Conservation (phyloP, 2,113 vertebrate species). For the Axis porcinus region DNA sequence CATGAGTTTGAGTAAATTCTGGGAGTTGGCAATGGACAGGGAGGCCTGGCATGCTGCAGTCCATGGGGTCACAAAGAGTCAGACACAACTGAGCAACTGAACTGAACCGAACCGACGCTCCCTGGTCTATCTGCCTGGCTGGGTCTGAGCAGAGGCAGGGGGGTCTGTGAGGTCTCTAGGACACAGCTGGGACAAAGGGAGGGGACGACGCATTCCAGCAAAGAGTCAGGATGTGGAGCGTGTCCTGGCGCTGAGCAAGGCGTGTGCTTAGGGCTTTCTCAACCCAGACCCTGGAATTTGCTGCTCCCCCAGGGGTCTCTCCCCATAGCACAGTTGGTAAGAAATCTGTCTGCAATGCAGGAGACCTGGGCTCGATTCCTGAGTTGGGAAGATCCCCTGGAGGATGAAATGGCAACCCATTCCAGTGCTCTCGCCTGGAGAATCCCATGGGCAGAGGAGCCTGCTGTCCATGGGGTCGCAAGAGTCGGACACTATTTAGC, state of each 20-base stretch:
- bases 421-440: not conserved
- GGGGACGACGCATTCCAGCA: not conserved
- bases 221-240: not conserved
- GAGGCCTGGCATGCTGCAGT: not conserved
- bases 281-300: not conserved
- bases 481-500: not conserved
- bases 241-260: fast-evolving
- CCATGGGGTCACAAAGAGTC: not conserved
- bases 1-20: not conserved
- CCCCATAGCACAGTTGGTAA: not conserved
- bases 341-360: not conserved
- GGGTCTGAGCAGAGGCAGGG: not conserved
- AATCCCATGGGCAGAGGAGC: not conserved
- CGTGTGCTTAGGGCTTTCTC: not conserved
- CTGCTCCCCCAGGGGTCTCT: not conserved
- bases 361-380: not conserved
- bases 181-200: not conserved
- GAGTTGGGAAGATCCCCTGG: not conserved
- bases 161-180: not conserved
- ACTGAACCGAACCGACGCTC: not conserved
- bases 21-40: not conserved
- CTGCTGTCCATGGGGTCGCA: not conserved
- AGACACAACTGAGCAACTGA: fast-evolving
- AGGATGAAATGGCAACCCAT: not conserved
- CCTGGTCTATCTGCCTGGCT: not conserved